Base-by-base conservation (phyloP, 2,797 vertebrate species). In the Gouania willdenowi region DNA sequence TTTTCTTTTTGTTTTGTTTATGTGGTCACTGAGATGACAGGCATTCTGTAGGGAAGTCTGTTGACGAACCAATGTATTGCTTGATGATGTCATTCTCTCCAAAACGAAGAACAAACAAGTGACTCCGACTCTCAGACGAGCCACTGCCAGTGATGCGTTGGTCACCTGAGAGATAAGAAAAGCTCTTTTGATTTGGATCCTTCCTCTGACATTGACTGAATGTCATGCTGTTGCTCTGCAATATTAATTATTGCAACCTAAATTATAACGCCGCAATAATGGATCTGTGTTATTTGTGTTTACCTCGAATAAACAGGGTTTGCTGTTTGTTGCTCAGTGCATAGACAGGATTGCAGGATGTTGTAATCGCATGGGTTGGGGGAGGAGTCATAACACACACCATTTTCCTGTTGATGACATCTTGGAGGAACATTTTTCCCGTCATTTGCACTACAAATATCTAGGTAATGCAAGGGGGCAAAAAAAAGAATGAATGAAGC, bases 231-330 rank as follows among this genome's bases (percentile, higher is more conserved):
- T 6, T 1, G 22, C 15, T 17, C 27, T 5, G n/a, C 2, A 4
- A 12, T 1, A 35, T 10, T 17, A 41, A 8, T 5, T 6, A 1
- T n/a, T 39, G 19, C 14, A 5, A 20, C 4, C 3, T 19, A 4
- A 16, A 24, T 2, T 19, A 12, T 27, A 5, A 16, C 16, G 34
- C n/a, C n/a, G n/a, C n/a, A n/a, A n/a, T n/a, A n/a, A 34, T 1
- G 14, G 6, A 10, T 9, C n/a, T 2, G 15, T 5, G 8, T 8
- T 24, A 30, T 28, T 11, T 50, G 12, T 7, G 18, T 38, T 54
- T 44, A 86, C 83, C 83, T 75, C 58, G 50, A 42, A 84, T 64
- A 33, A 69, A 51, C 4, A 86, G 48, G 26, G 42, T 51, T 26
- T 57, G 57, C 12, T 48, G 61, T 27, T 34, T 33, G 19, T 8